Conservation (phyloP, 2,888 invertebrate genomes). For the Leptopilina drosophilae region DNA sequence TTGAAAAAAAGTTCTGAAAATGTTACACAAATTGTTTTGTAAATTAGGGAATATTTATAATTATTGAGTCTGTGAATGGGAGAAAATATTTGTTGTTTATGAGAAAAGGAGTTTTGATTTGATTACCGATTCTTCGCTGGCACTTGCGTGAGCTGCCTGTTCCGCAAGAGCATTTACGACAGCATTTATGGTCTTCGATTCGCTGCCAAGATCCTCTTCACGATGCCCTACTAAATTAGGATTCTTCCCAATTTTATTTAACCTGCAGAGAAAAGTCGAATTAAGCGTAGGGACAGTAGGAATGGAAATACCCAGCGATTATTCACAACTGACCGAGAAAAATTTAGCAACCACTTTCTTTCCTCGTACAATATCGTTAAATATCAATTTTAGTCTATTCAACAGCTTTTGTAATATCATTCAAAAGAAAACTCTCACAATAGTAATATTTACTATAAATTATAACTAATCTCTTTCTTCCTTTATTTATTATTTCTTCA, state of each 20-base stretch:
- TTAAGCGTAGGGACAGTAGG: conserved; percentile 77
- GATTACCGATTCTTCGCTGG: conserved; percentile 85
- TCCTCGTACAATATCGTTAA: neutral
- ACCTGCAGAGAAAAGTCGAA: conserved; percentile 78
- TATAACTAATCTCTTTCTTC: no score
- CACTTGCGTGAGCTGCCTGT: conserved; percentile 91
- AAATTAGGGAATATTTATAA: no score
- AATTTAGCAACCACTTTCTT: conserved; percentile 50
- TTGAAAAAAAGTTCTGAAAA: no score
- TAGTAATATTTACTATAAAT: no score
- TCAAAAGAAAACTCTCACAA: no score
- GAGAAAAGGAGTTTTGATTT: conserved; percentile 34
- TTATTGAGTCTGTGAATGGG: no score
- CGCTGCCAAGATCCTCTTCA: conserved; percentile 83
- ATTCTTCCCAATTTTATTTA: conserved; percentile 99
- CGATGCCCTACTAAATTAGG: conserved; percentile 92
- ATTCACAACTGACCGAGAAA: conserved; percentile 68
- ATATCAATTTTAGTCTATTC: conserved; percentile 13
- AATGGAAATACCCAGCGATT: conserved; percentile 72
- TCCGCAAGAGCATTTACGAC: conserved; percentile 95
- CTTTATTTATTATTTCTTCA: no score
- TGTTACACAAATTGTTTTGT: no score
- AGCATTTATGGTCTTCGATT: conserved; percentile 93
- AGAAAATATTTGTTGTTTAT: no score
- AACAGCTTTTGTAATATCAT: no score